Evolutionary conservation across 2,113 vertebrate genomes (phyloP), one percentile per base, ranked within the genome.

Genomic region (Misgurnus anguillicaudatus): DNA sequence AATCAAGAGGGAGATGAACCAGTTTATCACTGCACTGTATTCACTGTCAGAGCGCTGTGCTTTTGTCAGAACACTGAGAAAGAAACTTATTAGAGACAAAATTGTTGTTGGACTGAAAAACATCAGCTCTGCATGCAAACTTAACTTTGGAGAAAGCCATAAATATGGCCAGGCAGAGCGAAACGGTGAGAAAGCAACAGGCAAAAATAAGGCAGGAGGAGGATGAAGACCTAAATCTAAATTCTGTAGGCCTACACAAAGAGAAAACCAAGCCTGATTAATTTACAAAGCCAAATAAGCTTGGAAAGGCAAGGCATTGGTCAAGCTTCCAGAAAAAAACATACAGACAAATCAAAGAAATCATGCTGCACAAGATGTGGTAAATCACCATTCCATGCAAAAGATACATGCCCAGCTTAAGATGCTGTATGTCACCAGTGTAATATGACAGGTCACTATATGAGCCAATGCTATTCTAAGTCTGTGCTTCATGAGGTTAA

Each of bases 181-280:
- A 31, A 31, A 31, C 24, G 24, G 24, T 31, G 24, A 31, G 24
- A 31, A 31, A 31, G 24, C 24, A 31, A 31, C 24, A 31, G 24
- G 24, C 24, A 31, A 3, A 31, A 31, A 31, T 31, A 31, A 31
- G 24, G 24, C 24, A 31, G 24, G 24, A 31, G 24, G 24, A 31
- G 24, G 24, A 31, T 31, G 24, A 31, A 31, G 24, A 31, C 24
- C 3, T 31, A 31, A 31, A 61, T 4, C 58, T 62, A 36, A 11
- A 62, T 21, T 24, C 60, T 36, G 60, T 62, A n/a, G n/a, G n/a
- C n/a, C n/a, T n/a, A 36, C 60, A 62, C 11, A 62, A 62, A 62
- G 60, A 36, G 11, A 62, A 62, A 36, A 31, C 14, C 60, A 62
- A 24, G 11, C 60, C 31, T 21, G 60, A 16, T 62, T 62, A 10